phyloP scores from a whole-genome alignment of 2,113 vertebrate genomes.

The Salminus brasiliensis region DNA sequence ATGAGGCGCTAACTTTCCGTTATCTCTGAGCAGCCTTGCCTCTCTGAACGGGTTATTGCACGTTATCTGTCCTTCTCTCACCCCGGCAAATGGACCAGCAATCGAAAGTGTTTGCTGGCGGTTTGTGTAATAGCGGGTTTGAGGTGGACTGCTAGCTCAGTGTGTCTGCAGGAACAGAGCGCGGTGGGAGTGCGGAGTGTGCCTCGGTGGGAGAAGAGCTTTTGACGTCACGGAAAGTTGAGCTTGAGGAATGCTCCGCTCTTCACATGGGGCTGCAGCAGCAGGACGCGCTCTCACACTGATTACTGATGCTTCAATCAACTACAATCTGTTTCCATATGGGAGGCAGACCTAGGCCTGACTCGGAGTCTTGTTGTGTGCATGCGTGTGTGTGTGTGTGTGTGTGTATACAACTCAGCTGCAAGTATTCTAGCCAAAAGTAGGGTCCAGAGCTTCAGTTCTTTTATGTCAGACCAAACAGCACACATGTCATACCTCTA shows the following conservation, averaged over 20 bases:
- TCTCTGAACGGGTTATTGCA: neutral
- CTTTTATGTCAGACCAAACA: neutral
- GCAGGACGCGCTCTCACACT: constrained; percentile 45
- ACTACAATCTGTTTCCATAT: constrained; percentile 45
- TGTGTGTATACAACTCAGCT: neutral
- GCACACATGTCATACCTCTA: too few species aligned
- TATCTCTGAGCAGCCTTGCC: neutral
- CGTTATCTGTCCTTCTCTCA: neutral
- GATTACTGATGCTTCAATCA: constrained; percentile 48
- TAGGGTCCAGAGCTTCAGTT: neutral
- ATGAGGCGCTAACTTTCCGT: too few species aligned
- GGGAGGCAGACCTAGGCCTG: constrained; percentile 21
- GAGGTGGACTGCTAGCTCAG: constrained; percentile 39
- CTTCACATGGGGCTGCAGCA: constrained; percentile 56
- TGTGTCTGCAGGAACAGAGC: constrained; percentile 43
- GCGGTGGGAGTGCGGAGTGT: constrained; percentile 43
- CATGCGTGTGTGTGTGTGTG: constrained; percentile 1
- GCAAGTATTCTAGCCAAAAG: neutral
- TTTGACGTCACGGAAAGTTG: constrained; percentile 68
- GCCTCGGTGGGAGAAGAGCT: constrained; percentile 36
- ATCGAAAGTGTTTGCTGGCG: neutral
- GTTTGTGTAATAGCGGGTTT: neutral
- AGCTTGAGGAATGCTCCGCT: constrained; percentile 57
- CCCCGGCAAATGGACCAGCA: neutral
- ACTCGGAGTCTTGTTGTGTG: constrained; percentile 21